Base-by-base conservation (phyloP, 2,888 invertebrate genomes). In the Heliconius sara region DNA sequence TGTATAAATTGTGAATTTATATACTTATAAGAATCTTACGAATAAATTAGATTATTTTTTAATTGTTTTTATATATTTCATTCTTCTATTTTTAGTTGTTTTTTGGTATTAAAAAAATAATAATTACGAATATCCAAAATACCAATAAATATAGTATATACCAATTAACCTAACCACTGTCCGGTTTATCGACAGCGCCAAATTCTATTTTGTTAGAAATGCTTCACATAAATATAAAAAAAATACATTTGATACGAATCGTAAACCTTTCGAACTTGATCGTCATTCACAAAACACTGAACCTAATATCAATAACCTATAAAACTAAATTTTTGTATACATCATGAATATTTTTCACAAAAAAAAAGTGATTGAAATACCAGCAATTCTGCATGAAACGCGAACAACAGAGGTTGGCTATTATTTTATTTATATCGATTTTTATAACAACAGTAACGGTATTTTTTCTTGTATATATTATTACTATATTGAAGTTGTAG, bases 221-320 rank as follows among this genome's bases (percentile, higher is more conserved):
- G 0, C 12, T 43, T 70, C 16, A 70, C 16, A 25, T 16, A 13
- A 16, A 7, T 25, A 70, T 25, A 25, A 25, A 39, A 43, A n/a
- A 70, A 22, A 34, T 30, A 67, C 22, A 39, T 43, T 47, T 70
- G 9, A 43, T 70, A 43, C 19, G n/a, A 47, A 43, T 43, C 25
- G 25, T 70, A 70, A 43, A 70, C 25, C 70, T 70, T 43, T 70
- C 43, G 43, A 43, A 43, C 43, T 43, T 43, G 43, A 25, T 68
- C 68, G 68, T 68, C 68, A 68, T 47, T 70, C 70, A 43, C 70
- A 43, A 43, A 70, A 25, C 70, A 70, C 39, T 70, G 68, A 43
- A 70, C 68, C 12, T 43, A n/a, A 19, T 25, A 70, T 39, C 43
- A 43, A 70, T 70, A 43, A 70, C 25, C 68, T 70, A 43, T n/a